Conservation (phyloP, 1,140 invertebrate species). For the Stenopsyche tienmushanensis region DNA sequence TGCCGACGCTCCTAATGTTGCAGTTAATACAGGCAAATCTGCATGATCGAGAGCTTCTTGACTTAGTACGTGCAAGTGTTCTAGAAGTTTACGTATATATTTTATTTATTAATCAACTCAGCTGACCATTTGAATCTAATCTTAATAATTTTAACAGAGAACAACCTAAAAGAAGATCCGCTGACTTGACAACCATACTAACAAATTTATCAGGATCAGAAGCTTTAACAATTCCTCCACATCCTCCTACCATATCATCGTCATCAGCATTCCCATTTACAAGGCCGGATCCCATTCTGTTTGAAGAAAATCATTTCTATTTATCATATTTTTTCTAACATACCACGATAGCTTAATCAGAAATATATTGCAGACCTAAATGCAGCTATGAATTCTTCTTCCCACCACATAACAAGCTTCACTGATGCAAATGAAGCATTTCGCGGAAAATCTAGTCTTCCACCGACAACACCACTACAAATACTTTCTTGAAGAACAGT, state of each 20-base stretch:
- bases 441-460: slow-evolving; percentile 74
- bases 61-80: slow-evolving; percentile 73
- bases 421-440: slow-evolving; percentile 77
- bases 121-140: background rate
- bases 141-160: background rate
- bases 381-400: slow-evolving; percentile 66
- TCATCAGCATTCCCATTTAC: slow-evolving; percentile 49
- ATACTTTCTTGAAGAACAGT: slow-evolving; percentile 72
- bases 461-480: slow-evolving; percentile 71
- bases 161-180: slow-evolving; percentile 62
- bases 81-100: slow-evolving; percentile 46
- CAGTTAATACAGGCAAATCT: slow-evolving; percentile 73
- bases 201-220: slow-evolving; percentile 73
- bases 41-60: slow-evolving; percentile 81
- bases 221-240: slow-evolving; percentile 64
- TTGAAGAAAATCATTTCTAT: slow-evolving; percentile 1
- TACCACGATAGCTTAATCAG: background rate
- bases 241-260: slow-evolving; percentile 43
- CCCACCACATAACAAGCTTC: slow-evolving; percentile 77
- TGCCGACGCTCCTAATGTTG: slow-evolving; percentile 74
- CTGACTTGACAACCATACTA: slow-evolving; percentile 65
- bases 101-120: slow-evolving; percentile 11
- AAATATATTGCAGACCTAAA: slow-evolving; percentile 46
- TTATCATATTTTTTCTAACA: slow-evolving; percentile 5
- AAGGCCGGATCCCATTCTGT: slow-evolving; percentile 58